Conservation (phyloP, 2,888 invertebrate genomes). For the Hedychridium roseum region DNA sequence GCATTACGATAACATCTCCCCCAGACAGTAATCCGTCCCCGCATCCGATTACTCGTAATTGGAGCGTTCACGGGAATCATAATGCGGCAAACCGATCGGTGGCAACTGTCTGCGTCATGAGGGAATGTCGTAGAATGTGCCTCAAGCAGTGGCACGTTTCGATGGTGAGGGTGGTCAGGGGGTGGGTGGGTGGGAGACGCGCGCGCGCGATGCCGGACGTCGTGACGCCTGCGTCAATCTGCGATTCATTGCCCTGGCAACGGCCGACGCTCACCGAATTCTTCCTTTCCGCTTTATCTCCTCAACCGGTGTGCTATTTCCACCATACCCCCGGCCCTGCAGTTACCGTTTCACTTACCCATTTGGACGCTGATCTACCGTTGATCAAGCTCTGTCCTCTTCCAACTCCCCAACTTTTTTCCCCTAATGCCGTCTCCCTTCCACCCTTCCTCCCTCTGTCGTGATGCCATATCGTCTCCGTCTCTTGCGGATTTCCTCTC, state of each 20-base stretch:
- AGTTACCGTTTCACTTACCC: background rate
- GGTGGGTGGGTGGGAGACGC: conserved; percentile 21
- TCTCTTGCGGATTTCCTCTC: conserved; percentile 1
- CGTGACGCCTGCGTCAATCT: conserved; percentile 53
- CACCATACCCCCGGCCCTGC: background rate
- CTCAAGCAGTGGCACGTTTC: conserved; percentile 42
- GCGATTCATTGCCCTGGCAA: conserved; percentile 58
- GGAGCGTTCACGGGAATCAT: conserved; percentile 30
- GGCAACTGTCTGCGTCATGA: conserved; percentile 24
- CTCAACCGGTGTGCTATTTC: conserved; percentile 10
- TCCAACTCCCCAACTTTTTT: conserved; percentile 16
- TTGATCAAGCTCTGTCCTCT: conserved; percentile 6
- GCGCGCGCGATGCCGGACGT: conserved; percentile 36
- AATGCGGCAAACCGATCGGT: conserved; percentile 37
- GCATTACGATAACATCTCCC: too few relatives aligned
- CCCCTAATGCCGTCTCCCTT: conserved; percentile 1
- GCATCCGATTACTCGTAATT: too few relatives aligned
- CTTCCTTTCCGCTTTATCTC: conserved; percentile 23
- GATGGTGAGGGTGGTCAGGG: conserved; percentile 9
- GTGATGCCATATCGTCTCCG: background rate
- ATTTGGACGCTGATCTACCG: background rate
- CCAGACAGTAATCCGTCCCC: too few relatives aligned
- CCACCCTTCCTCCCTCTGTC: background rate
- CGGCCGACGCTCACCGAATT: conserved; percentile 42
- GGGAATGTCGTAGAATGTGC: conserved; percentile 30